A percentile compares a stretch with the other conserved stretches of the same genome.
phyloP scores from a whole-genome alignment of 2,113 vertebrate genomes.

The Pelobates fuscus region DNA sequence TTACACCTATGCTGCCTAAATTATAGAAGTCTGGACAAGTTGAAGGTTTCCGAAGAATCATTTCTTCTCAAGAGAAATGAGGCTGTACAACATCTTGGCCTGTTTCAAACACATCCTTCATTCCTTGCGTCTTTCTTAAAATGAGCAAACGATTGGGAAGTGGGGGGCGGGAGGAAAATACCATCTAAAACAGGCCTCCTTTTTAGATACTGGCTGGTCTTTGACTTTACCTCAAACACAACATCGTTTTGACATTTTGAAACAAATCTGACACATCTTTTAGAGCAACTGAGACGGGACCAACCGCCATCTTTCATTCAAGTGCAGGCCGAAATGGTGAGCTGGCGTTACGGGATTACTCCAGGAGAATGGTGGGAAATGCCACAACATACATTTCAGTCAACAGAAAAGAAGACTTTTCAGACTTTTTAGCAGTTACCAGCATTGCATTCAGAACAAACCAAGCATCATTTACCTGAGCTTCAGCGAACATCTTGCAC shows the following conservation, averaged over 20 bases:
- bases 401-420: too few species aligned
- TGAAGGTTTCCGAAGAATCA: conserved; percentile 61
- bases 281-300: too few species aligned
- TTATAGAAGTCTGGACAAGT: conserved; percentile 59
- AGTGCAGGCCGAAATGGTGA: too few species aligned
- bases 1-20: conserved; percentile 59
- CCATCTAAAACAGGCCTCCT: background rate
- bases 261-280: too few species aligned
- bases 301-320: too few species aligned
- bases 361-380: too few species aligned
- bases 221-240: too few species aligned
- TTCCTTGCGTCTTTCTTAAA: conserved; percentile 23
- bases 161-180: background rate
- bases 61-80: conserved; percentile 56
- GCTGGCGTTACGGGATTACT: too few species aligned
- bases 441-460: conserved; percentile 7
- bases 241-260: too few species aligned
- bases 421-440: too few species aligned
- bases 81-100: conserved; percentile 45
- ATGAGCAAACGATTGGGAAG: background rate
- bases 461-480: conserved; percentile 55
- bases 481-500: conserved; percentile 51
- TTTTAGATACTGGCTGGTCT: too few species aligned
- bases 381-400: too few species aligned
- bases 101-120: conserved; percentile 46